A percentile compares a stretch with the other conserved stretches of the same genome.
phyloP scores from a whole-genome alignment of 2,797 vertebrate species.

The Cynopterus sphinx region DNA sequence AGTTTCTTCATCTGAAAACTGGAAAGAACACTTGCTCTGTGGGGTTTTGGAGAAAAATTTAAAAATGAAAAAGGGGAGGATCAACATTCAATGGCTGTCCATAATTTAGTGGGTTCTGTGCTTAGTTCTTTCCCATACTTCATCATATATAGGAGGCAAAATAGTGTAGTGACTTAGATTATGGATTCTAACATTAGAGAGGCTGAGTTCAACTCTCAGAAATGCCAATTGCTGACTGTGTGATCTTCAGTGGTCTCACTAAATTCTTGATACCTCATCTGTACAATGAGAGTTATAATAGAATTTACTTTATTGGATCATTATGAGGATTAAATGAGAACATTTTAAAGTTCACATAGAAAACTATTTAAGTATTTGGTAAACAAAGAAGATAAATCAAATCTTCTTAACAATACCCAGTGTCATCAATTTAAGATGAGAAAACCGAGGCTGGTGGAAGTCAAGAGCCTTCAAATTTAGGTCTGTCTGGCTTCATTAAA shows the following conservation, averaged over 20 bases:
- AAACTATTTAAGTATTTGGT: neutral
- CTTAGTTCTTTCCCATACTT: neutral
- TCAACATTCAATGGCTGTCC: neutral
- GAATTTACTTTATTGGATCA: neutral
- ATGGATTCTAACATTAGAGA: neutral
- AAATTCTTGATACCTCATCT: neutral
- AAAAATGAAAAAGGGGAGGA: neutral
- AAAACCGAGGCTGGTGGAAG: neutral
- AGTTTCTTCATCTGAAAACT: neutral
- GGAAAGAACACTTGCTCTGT: neutral
- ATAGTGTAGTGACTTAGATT: neutral
- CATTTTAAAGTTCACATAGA: neutral
- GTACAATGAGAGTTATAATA: neutral
- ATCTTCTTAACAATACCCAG: neutral
- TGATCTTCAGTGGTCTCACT: neutral
- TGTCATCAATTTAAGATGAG: neutral
- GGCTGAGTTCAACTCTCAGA: neutral
- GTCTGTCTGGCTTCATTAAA: neutral
- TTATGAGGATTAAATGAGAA: neutral
- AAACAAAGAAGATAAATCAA: neutral
- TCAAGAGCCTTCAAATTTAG: neutral
- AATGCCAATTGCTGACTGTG: neutral
- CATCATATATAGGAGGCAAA: neutral
- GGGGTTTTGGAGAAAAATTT: neutral
- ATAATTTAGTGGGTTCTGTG: neutral